Evolutionary conservation across 2,113 vertebrate genomes (phyloP), one percentile per base, ranked within the genome.

Genomic region (Melanerpes aurifrons): DNA sequence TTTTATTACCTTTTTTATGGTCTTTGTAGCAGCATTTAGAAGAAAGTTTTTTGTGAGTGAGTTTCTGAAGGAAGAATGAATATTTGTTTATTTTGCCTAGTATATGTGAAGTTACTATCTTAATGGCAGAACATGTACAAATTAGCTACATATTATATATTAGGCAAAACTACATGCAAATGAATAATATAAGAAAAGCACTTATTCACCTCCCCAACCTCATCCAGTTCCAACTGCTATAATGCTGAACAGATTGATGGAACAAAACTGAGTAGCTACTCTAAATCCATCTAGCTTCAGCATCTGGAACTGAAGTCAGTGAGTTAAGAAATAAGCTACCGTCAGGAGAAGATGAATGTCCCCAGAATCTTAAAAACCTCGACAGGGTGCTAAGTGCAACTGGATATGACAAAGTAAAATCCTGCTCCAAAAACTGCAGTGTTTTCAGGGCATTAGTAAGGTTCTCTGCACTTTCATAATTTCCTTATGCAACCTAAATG

Each of bases 241-340:
- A 80, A 37, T n/a, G 56, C 84, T 72, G 73, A 92, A 72, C 15
- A 76, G 50, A 66, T 94, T 0, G 0, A 53, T 87, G 29, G 59
- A 81, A 79, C 24, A 87, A 35, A 93, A 87, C n/a, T 63, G 56
- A 90, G 62, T 15, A 66, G 73, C n/a, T 79, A 79, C 20, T 69
- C 32, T 66, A 86, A 95, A 93, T 89, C 77, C 74, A 50, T 87
- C 77, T 79, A 83, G 14, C 14, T 84, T 92, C 67, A 70, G 64
- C 67, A 79, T 69, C 70, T 94, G 62, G 67, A 93, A 79, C 77
- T 86, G 66, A 92, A 89, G 70, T 47, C 62, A 72, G 69, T 50
- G 62, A 88, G 40, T 67, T 91, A 91, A 93, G 78, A 94, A 92
- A 87, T 35, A 18, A 92, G 56, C 11, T 71, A 10, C 40, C 79